Conservation (phyloP, 2,888 invertebrate species). For the Volucella zonaria region DNA sequence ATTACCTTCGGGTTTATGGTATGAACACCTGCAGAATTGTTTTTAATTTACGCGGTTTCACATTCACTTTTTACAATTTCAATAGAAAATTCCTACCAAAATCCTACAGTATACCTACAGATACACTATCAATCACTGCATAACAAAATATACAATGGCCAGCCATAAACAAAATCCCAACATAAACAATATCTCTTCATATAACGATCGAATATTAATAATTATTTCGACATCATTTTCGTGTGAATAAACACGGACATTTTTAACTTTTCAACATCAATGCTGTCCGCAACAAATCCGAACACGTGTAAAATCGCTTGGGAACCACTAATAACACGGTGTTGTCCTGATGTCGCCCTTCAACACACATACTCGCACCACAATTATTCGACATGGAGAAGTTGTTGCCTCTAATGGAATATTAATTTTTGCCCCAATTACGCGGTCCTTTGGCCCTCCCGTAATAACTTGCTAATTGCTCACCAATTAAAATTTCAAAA, state of each 20-base stretch:
- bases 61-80: too few species aligned
- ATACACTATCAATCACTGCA: neutral
- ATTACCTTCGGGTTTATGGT: too few species aligned
- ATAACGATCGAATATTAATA: constrained; percentile 43
- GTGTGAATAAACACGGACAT: constrained; percentile 22
- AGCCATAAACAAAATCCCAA: neutral
- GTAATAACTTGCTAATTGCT: constrained; percentile 40
- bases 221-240: constrained; percentile 25
- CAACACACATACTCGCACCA: too few species aligned
- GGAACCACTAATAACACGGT: neutral
- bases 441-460: neutral
- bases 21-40: too few species aligned
- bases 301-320: constrained; percentile 35
- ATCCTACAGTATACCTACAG: too few species aligned
- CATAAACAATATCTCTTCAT: constrained; percentile 16
- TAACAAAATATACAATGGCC: neutral
- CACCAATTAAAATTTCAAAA: constrained; percentile 42
- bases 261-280: constrained; percentile 27
- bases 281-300: constrained; percentile 28
- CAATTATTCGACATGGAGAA: too few species aligned
- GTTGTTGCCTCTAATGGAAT: constrained; percentile 12
- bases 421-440: constrained; percentile 10
- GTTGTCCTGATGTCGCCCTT: too few species aligned
- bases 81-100: too few species aligned
- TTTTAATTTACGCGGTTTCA: too few species aligned